Evolutionary conservation across 2,888 invertebrate species (phyloP), one percentile per base, ranked within the genome.

Genomic region (Amphipoea oculea): DNA sequence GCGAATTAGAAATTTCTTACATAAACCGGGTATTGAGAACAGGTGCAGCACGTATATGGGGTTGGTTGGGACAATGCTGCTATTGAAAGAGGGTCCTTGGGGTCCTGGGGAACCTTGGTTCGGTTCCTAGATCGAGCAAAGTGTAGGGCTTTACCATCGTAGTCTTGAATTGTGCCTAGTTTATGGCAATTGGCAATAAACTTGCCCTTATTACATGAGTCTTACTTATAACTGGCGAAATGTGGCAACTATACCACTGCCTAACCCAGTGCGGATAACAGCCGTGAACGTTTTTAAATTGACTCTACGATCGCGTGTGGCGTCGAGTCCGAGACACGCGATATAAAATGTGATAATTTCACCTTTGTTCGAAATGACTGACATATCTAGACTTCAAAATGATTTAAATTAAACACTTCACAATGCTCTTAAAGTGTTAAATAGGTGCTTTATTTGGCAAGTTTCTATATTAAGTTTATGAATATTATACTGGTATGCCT

Each of bases 1-100:
- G 87, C 81, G 83, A 84, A 87, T 87, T 88, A 79, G 81, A 85
- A 87, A 88, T 88, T 23, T 81, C 86, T 78, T 80, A 77, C 79
- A 87, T 85, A 84, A 92, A 90, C 91, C 89, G 91, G 92, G 88
- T 83, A 75, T 68, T 71, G 48, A 45, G n/a, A 83, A 75, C 67
- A 63, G n/a, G 68, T 76, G 63, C 62, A 68, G 42, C 72, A 60
- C 12, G 23, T 57, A 23, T 57, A 23, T 29, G 23, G 60, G 63
- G 69, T 36, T 63, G 23, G 20, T 29, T 63, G 45, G 12, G 36
- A 66, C 7, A 20, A 40, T 79, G 40, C 4, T 17, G 6, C 57
- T 40, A n/a, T 57, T 57, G 3, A 2, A 57, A 51, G 11, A 54
- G 54, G 20, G 20, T 6, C 20, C 57, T 57, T 23, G 23, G 23